Evolutionary conservation across 2,113 vertebrate genomes (phyloP).

Genomic region (Pseudorasbora parva): DNA sequence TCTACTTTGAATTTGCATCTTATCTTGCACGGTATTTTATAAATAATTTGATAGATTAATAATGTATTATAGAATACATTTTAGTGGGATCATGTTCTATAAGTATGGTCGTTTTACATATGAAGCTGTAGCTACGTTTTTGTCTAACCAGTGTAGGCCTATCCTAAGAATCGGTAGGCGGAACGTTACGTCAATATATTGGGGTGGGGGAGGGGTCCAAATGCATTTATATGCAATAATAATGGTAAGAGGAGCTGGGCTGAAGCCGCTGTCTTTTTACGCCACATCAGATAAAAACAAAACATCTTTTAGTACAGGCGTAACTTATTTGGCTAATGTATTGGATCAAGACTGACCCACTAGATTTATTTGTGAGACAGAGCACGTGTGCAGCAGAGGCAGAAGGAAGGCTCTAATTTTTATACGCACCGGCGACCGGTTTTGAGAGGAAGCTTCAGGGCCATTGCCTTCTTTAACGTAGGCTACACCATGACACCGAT

Average conservation of each 20-base stretch:
- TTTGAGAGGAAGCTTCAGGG: background rate
- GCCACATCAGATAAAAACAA: slow-evolving; percentile 75
- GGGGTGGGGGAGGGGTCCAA: background rate
- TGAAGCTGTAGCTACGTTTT: no score
- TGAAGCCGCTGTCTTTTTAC: slow-evolving; percentile 2
- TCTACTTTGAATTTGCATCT: background rate
- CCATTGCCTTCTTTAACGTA: background rate
- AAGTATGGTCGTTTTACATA: background rate
- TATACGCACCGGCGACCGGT: background rate
- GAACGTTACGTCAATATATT: slow-evolving; percentile 8
- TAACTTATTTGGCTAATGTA: slow-evolving; percentile 87
- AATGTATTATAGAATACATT: background rate
- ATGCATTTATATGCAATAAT: background rate
- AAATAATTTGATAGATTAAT: background rate
- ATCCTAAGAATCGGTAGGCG: background rate
- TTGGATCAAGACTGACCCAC: slow-evolving; percentile 85
- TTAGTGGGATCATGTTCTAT: background rate
- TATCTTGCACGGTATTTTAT: background rate
- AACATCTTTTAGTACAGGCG: slow-evolving; percentile 62
- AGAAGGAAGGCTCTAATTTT: slow-evolving; percentile 45
- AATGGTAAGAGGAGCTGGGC: background rate
- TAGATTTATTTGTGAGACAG: slow-evolving; percentile 87
- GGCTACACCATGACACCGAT: background rate
- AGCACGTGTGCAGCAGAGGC: slow-evolving; percentile 76
- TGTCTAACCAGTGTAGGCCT: background rate